phyloP scores from a whole-genome alignment of 2,113 vertebrate genomes.

The Nothobranchius furzeri region DNA sequence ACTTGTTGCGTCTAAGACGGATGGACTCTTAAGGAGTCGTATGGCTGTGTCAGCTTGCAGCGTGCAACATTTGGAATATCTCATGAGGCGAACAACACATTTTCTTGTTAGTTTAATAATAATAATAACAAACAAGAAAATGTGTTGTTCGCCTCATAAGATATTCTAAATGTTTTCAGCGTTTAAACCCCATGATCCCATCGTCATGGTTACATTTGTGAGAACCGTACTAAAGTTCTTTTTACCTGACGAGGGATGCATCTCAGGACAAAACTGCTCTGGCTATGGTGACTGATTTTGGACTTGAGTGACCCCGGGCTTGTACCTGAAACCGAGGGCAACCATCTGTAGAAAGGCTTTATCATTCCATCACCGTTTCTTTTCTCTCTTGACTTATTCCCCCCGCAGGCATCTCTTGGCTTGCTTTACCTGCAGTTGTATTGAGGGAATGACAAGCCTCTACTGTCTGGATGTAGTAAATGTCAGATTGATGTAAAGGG shows the following conservation, averaged over 20 bases:
- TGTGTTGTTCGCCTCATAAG: too few relatives aligned
- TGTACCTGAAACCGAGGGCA: constrained; percentile 37
- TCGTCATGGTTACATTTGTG: constrained; percentile 32
- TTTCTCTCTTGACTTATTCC: constrained; percentile 58
- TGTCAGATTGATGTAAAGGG: constrained; percentile 66
- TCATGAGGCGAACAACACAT: too few relatives aligned
- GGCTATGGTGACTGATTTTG: constrained; percentile 36
- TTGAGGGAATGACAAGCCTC: constrained; percentile 59
- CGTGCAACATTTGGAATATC: too few relatives aligned
- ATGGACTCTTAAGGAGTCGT: too few relatives aligned
- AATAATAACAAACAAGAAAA: too few relatives aligned
- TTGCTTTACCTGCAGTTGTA: constrained; percentile 64
- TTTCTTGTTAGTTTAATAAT: too few relatives aligned
- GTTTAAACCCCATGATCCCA: too few relatives aligned
- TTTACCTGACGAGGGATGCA: constrained; percentile 12
- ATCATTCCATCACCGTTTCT: constrained; percentile 60
- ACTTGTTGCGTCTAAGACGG: too few relatives aligned
- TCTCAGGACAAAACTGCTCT: constrained; percentile 32
- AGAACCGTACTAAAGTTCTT: constrained; percentile 53
- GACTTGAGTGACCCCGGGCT: constrained; percentile 24
- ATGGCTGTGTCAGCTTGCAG: too few relatives aligned
- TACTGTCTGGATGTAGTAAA: constrained; percentile 34
- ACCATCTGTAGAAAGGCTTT: constrained; percentile 40
- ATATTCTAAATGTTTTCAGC: too few relatives aligned
- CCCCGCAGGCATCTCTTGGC: constrained; percentile 51